phyloP scores from a whole-genome alignment of 2,113 vertebrate species.

The Halichoerus grypus region DNA sequence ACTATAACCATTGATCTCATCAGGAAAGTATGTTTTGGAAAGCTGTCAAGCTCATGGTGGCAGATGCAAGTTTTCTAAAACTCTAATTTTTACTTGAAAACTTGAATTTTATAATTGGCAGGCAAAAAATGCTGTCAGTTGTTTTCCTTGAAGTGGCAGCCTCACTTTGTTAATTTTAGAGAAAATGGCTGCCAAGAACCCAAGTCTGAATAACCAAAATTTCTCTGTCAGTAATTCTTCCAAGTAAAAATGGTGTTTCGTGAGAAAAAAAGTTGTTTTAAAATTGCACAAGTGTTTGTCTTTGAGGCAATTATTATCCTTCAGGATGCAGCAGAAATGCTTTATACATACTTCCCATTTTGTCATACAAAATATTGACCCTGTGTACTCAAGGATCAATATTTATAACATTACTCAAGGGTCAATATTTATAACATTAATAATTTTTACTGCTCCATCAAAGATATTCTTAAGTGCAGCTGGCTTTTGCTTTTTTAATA shows the following conservation, averaged over 20 bases:
- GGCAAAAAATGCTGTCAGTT: conserved; percentile 33
- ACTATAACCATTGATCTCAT: conserved; percentile 27
- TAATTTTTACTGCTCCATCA: not conserved
- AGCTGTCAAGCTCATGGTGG: conserved; percentile 42
- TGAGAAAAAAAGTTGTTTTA: conserved; percentile 32
- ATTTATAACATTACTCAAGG: not conserved
- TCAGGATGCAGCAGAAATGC: not conserved
- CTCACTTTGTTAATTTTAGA: conserved; percentile 55
- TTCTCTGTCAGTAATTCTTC: conserved; percentile 25
- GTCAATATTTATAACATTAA: conserved; percentile 10
- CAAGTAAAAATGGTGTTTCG: conserved; percentile 37
- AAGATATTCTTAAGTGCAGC: not conserved
- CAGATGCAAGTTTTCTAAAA: conserved; percentile 33
- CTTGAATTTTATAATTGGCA: conserved; percentile 7
- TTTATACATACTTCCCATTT: not conserved
- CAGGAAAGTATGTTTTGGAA: conserved; percentile 38
- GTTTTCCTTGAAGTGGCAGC: conserved; percentile 42
- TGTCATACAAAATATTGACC: not conserved
- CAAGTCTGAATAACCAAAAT: conserved; percentile 42
- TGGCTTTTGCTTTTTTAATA: not conserved
- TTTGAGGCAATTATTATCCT: conserved; percentile 3
- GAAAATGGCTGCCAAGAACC: not conserved
- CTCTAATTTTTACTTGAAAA: conserved; percentile 53
- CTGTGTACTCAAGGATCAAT: not conserved
- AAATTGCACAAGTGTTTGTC: conserved; percentile 22